Evolutionary conservation across 2,797 vertebrate genomes (phyloP), one percentile per base, ranked within the genome.

Genomic region (Syngnathus rostellatus): DNA sequence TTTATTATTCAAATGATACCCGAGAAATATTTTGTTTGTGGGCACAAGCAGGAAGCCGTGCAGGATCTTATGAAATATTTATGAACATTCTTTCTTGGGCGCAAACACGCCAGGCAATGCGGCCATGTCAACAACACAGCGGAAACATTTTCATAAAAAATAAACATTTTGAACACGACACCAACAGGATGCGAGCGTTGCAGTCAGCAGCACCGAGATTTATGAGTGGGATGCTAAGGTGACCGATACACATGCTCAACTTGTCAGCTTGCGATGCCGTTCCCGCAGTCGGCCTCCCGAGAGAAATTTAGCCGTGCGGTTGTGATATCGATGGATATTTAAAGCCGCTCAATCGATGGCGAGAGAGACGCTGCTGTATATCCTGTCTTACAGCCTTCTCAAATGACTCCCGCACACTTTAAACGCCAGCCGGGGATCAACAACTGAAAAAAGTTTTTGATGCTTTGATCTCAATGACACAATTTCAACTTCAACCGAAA

Each of bases 31-130:
- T 78, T 85, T 77, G 38, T 65, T 3, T 67, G 74, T 69, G 71
- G 67, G 69, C 62, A 65, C 45, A 73, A 65, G 66, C 64, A 50
- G 46, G 46, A 66, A 72, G 48, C 40, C 57, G 79, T 81, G 79
- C 70, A 74, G 74, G 78, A 65, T 80, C 62, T 55, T 19, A 70
- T 87, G 54, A 86, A 86, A 83, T 87, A 88, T 89, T 86, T 72
- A 87, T 81, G 69, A 68, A 67, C 65, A 63, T 57, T 10, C 38
- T 75, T 77, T 65, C 67, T 79, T 65, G 50, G 16, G 70, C 21
- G 66, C 63, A 46, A 62, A 57, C 70, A 77, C 19, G 7, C 71
- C 81, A 72, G 76, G 76, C 82, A 68, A 67, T 62, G 40, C 55
- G 17, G 0, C 59, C 48, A 55, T 72, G 69, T 78, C 63, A 77